Conservation (phyloP, 2,113 vertebrate genomes). For the Zosterops hypoxanthus region DNA sequence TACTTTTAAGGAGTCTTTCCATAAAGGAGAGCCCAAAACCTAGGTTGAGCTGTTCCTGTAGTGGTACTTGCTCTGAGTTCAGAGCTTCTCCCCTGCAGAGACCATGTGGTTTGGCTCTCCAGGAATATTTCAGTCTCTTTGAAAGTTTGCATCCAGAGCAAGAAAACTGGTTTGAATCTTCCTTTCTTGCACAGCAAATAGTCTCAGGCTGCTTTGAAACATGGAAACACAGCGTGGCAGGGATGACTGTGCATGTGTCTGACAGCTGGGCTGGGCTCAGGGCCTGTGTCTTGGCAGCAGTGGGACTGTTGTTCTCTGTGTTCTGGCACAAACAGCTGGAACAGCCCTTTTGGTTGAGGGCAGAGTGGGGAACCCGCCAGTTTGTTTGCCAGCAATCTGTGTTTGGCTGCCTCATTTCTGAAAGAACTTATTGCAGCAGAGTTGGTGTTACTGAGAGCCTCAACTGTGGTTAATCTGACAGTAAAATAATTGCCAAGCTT, state of each 20-base stretch:
- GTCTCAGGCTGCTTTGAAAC: background rate
- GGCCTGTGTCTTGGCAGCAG: background rate
- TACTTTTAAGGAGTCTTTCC: background rate
- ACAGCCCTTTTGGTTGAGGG: background rate
- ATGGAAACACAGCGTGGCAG: background rate
- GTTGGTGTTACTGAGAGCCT: background rate
- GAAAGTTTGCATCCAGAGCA: background rate
- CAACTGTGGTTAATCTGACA: background rate
- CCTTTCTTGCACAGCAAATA: background rate
- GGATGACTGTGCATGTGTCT: background rate
- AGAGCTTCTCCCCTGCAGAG: background rate
- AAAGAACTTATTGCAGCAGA: background rate
- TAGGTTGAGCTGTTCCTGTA: background rate
- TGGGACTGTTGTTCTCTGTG: background rate
- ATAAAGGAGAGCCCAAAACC: background rate
- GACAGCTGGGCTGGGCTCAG: background rate
- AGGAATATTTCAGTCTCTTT: background rate
- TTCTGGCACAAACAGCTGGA: background rate
- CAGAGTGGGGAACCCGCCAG: background rate
- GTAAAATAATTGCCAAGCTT: background rate
- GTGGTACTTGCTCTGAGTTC: background rate
- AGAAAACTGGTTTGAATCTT: background rate
- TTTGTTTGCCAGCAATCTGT: background rate
- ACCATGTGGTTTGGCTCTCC: accelerated
- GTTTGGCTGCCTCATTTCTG: background rate